Conservation (phyloP, 1,140 invertebrate genomes). For the Portunus trituberculatus region DNA sequence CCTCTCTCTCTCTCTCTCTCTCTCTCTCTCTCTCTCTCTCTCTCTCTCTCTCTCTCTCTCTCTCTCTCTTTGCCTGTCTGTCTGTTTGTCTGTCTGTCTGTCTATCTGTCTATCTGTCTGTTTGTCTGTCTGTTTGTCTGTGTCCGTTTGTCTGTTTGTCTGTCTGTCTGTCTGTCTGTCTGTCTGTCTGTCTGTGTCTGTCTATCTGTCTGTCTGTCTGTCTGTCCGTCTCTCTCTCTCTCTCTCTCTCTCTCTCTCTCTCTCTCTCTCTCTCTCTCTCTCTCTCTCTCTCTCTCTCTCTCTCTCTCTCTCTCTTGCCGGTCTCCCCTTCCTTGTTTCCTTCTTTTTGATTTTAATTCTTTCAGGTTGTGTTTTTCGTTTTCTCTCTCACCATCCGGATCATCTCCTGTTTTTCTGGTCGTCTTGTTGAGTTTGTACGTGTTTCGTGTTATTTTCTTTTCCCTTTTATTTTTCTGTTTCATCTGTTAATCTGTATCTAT, state of each 20-base stretch:
- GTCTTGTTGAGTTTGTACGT: background rate
- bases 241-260: background rate
- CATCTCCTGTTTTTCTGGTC: background rate
- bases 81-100: background rate
- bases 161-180: too few relatives aligned
- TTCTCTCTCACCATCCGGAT: background rate
- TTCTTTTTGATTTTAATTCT: too few relatives aligned
- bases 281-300: background rate
- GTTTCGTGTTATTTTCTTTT: background rate
- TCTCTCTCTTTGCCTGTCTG: background rate
- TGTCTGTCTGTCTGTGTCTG: too few relatives aligned
- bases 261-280: background rate
- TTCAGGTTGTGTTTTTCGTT: background rate
- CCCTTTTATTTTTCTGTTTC: background rate
- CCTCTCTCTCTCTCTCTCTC: background rate
- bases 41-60: background rate
- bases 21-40: background rate
- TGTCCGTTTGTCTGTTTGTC: too few relatives aligned
- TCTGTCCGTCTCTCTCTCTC: background rate
- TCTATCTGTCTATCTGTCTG: background rate
- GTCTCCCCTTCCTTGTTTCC: background rate
- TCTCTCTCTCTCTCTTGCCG: too few relatives aligned
- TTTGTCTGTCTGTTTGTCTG: too few relatives aligned
- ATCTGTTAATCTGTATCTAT: too few relatives aligned
- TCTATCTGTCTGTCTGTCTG: background rate